These are phyloP conservation scores for Drosophila quadrilineata DNA, from an alignment of 1,140 invertebrate genomes.

Conservation along the genomic window DNA sequence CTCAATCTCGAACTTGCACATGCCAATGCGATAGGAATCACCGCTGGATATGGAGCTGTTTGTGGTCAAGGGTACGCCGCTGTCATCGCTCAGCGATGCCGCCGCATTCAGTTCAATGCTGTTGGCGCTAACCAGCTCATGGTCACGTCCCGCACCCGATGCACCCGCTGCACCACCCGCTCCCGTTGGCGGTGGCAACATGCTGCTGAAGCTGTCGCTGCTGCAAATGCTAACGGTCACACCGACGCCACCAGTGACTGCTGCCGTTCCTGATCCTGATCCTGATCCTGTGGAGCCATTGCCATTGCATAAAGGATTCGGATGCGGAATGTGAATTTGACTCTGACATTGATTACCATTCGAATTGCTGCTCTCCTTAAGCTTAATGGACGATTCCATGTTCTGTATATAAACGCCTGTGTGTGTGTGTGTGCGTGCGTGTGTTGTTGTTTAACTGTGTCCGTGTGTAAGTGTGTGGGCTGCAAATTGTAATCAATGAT, in stretches of 20 bases:
- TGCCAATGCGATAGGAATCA: conserved; percentile 82
- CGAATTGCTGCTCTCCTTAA: conserved; percentile 58
- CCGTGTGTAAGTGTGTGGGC: conserved; percentile 16
- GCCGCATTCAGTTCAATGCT: conserved; percentile 79
- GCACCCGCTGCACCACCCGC: background rate
- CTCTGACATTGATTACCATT: conserved; percentile 29
- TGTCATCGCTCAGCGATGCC: conserved; percentile 83
- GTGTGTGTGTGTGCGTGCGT: background rate
- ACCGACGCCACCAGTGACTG: background rate
- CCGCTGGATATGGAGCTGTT: conserved; percentile 84
- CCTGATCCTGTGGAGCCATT: conserved; percentile 33
- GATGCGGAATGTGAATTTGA: conserved; percentile 2
- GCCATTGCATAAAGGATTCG: conserved; percentile 28
- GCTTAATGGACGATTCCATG: conserved; percentile 77
- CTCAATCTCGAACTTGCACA: conserved; percentile 82
- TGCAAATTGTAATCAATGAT: conserved; percentile 8
- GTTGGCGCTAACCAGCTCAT: conserved; percentile 75
- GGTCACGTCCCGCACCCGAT: conserved; percentile 33
- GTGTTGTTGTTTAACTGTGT: background rate
- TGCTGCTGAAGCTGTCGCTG: conserved; percentile 74
- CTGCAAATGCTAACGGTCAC: conserved; percentile 58
- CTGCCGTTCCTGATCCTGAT: conserved; percentile 1
- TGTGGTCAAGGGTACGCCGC: conserved; percentile 82
- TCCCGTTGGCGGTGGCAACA: conserved; percentile 38
- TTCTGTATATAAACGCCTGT: conserved; percentile 24